Conservation (phyloP, 1,140 invertebrate genomes). For the Ceratina australensis region DNA sequence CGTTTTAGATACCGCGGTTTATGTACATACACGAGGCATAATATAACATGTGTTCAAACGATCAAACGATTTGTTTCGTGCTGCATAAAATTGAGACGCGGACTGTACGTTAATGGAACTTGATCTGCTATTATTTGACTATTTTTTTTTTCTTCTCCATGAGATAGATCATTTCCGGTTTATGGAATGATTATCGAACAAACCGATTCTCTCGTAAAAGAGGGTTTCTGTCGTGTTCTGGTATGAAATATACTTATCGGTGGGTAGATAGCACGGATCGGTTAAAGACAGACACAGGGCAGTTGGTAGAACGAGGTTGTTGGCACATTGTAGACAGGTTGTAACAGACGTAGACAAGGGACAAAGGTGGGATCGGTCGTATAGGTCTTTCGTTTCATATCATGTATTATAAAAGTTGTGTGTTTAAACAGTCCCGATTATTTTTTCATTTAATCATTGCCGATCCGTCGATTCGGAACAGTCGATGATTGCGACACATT, state of each 20-base stretch:
- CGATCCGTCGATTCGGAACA: conserved; percentile 60
- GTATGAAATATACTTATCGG: conserved; percentile 53
- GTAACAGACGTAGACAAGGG: conserved; percentile 82
- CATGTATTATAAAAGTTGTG: conserved; percentile 44
- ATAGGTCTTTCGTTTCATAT: conserved; percentile 56
- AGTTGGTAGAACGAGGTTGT: conserved; percentile 60
- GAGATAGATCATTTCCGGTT: conserved; percentile 5
- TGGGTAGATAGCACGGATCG: conserved; percentile 62
- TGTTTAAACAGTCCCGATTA: conserved; percentile 54
- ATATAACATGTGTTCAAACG: neutral
- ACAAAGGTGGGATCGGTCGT: conserved; percentile 76
- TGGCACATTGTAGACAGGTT: conserved; percentile 74
- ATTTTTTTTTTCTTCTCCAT: neutral
- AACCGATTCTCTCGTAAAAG: conserved; percentile 20
- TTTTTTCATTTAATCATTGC: conserved; percentile 56
- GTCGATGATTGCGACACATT: conserved; percentile 43
- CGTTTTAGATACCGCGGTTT: neutral
- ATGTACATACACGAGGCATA: neutral
- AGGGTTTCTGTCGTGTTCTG: conserved; percentile 35
- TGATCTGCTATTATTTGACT: neutral
- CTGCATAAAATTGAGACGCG: neutral
- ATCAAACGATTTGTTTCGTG: neutral
- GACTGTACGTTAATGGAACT: neutral
- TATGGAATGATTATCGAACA: conserved; percentile 3
- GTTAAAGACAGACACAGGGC: conserved; percentile 72